Evolutionary conservation across 2,797 vertebrate species (phyloP).

Genomic region (Parotocinclus haroldoi): DNA sequence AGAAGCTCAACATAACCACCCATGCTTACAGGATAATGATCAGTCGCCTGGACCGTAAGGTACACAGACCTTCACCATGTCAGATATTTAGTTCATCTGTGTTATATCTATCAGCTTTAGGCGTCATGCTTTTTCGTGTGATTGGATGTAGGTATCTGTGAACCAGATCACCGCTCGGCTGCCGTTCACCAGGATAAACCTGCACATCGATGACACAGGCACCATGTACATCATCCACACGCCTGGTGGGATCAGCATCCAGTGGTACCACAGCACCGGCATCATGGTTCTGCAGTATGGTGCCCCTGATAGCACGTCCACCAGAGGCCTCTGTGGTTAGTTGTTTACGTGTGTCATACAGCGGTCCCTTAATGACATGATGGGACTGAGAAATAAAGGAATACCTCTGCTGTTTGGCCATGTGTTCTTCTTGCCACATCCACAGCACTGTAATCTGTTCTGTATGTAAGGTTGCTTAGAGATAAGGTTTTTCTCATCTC

Average conservation of each 20-base stretch:
- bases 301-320: constrained; percentile 73
- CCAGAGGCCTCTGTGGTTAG: constrained; percentile 95
- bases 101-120: neutral
- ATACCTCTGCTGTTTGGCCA: too few relatives aligned
- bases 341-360: constrained; percentile 20
- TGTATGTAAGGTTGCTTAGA: too few relatives aligned
- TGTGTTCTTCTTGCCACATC: too few relatives aligned
- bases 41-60: constrained; percentile 86
- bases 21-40: constrained; percentile 79
- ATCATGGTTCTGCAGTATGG: constrained; percentile 91
- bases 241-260: constrained; percentile 85
- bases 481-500: too few relatives aligned
- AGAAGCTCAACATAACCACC: constrained; percentile 91
- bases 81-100: neutral
- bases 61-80: constrained; percentile 44
- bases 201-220: constrained; percentile 91
- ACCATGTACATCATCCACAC: constrained; percentile 91
- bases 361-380: too few relatives aligned
- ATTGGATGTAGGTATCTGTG: constrained; percentile 79
- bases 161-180: constrained; percentile 82
- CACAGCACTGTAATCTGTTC: too few relatives aligned
- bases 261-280: constrained; percentile 96
- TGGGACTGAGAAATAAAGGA: too few relatives aligned
- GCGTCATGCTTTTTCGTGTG: constrained; percentile 5
- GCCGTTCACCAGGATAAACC: constrained; percentile 82